Evolutionary conservation across 2,888 invertebrate species (phyloP).

Genomic region (Aporophyla lueneburgensis): DNA sequence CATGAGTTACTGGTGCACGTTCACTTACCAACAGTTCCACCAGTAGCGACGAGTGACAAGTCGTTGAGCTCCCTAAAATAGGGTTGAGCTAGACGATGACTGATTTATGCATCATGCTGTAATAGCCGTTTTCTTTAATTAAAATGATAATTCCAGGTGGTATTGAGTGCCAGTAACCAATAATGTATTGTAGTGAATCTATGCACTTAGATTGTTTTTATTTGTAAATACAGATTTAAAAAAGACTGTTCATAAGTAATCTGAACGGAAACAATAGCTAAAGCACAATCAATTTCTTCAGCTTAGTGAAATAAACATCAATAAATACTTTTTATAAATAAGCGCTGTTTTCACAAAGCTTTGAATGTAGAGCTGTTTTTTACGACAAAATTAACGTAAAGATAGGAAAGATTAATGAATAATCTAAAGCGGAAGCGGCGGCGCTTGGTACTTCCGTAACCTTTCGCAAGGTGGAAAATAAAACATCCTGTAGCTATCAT

Average conservation of each 20-base stretch:
- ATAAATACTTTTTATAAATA: conserved; percentile 34
- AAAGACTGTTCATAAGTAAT: neutral
- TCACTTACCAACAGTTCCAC: conserved; percentile 15
- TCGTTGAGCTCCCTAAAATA: conserved; percentile 32
- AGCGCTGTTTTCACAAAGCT: conserved; percentile 29
- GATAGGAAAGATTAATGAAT: conserved; percentile 61
- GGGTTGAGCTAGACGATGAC: conserved; percentile 12
- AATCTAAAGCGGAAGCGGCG: conserved; percentile 44
- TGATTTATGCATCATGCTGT: neutral
- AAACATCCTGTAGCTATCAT: conserved; percentile 31
- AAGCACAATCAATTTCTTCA: neutral
- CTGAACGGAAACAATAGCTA: neutral
- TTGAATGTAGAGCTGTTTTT: conserved; percentile 33
- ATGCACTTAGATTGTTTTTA: no score
- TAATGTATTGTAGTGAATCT: neutral
- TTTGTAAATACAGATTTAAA: neutral
- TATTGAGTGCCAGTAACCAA: neutral
- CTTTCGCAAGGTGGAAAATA: conserved; percentile 38
- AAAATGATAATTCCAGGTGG: no score
- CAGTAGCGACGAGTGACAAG: neutral
- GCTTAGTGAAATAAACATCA: neutral
- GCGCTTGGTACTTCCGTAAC: conserved; percentile 37
- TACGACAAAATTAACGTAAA: conserved; percentile 54
- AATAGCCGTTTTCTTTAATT: no score
- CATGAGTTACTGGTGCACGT: conserved; percentile 55